phyloP scores from a whole-genome alignment of 2,113 vertebrate species.

The Opisthocomus hoazin region DNA sequence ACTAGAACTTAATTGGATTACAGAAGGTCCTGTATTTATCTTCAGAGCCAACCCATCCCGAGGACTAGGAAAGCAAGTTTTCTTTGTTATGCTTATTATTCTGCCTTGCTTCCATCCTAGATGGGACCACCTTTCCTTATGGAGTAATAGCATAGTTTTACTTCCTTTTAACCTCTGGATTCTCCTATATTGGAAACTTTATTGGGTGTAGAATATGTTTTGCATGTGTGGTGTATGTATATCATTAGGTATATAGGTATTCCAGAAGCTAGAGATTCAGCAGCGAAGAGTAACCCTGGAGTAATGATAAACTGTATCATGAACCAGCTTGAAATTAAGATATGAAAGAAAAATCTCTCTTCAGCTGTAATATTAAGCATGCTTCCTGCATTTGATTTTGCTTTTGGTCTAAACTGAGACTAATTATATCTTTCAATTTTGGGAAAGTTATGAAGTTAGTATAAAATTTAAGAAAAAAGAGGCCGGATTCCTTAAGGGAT shows the following conservation, averaged over 20 bases:
- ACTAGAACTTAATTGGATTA: background rate
- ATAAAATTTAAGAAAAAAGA: background rate
- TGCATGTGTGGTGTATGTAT: background rate
- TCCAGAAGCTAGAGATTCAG: background rate
- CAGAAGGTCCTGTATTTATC: background rate
- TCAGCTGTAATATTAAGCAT: background rate
- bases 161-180: background rate
- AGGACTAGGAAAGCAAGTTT: background rate
- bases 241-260: background rate
- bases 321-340: background rate
- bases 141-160: background rate
- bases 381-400: background rate
- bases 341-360: background rate
- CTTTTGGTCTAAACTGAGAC: background rate
- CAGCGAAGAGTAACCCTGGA: background rate
- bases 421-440: background rate
- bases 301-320: background rate
- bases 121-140: background rate
- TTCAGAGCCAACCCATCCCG: background rate
- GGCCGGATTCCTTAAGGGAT: background rate
- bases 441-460: background rate
- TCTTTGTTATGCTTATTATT: background rate
- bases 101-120: background rate
- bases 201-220: background rate
- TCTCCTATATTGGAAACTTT: background rate